phyloP scores from a whole-genome alignment of 2,888 invertebrate genomes.

The Gisinianus flammeolus region DNA sequence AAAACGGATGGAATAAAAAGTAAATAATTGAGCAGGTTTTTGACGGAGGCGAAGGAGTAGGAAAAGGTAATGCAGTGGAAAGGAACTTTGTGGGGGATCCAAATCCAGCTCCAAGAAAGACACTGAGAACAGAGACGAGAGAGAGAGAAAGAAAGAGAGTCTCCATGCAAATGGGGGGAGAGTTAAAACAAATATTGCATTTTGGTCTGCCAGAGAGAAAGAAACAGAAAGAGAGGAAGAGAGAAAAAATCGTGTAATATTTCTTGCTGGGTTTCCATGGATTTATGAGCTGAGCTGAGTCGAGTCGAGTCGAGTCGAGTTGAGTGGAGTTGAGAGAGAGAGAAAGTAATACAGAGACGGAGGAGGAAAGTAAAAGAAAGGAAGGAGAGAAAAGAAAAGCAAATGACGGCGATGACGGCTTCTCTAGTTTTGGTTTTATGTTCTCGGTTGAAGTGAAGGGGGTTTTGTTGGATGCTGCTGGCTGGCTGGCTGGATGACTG shows the following conservation, averaged over 20 bases:
- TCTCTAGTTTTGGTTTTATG: slow-evolving; percentile 14
- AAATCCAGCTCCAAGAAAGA: neutral
- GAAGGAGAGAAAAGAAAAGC: neutral
- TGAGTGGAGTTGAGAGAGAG: neutral
- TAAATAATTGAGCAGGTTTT: slow-evolving; percentile 11
- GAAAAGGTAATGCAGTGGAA: neutral
- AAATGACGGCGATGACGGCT: slow-evolving; percentile 24
- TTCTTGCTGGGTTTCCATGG: neutral
- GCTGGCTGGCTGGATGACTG: neutral
- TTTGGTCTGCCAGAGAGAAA: neutral
- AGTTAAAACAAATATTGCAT: neutral
- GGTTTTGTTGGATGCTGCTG: neutral
- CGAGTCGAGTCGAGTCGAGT: neutral
- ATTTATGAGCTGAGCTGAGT: neutral
- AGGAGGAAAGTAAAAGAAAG: neutral
- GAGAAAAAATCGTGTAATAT: neutral
- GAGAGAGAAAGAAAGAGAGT: neutral
- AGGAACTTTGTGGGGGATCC: neutral
- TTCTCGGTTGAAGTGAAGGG: neutral
- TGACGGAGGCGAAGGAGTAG: neutral
- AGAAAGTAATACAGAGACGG: neutral
- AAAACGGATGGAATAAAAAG: neutral
- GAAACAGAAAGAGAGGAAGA: slow-evolving; percentile 4
- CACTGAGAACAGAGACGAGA: neutral
- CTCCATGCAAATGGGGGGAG: neutral